Conservation (phyloP, 2,113 vertebrate species). For the Pelusios castaneus region DNA sequence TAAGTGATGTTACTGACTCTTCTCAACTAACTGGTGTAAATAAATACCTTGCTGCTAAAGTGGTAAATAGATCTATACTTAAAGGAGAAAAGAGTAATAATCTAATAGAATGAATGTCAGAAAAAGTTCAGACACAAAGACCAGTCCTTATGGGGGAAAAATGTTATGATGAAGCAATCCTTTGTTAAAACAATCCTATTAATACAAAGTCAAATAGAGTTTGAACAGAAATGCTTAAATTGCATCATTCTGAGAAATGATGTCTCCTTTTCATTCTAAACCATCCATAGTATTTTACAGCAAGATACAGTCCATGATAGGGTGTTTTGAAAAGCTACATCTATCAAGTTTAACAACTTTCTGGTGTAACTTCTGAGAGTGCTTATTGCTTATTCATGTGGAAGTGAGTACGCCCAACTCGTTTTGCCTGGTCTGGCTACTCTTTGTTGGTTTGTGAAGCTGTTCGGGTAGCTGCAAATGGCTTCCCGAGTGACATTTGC, state of each 20-base stretch:
- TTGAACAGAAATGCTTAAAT: conserved; percentile 49
- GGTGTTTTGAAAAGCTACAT: conserved; percentile 77
- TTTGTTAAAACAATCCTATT: conserved; percentile 26
- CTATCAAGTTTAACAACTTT: conserved; percentile 91
- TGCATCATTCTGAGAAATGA: background rate
- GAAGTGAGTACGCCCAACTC: conserved; percentile 90
- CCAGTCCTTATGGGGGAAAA: background rate
- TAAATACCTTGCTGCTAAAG: background rate
- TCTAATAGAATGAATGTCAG: background rate
- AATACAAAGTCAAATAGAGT: conserved; percentile 10
- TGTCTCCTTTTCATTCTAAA: conserved; percentile 46
- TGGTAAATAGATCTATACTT: background rate
- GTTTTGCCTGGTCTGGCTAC: conserved; percentile 87
- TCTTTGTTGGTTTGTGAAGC: conserved; percentile 88
- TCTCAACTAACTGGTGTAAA: background rate
- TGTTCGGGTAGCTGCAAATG: conserved; percentile 95
- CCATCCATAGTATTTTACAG: conserved; percentile 49
- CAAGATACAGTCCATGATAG: conserved; percentile 28
- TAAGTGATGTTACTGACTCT: background rate
- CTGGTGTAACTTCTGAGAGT: conserved; percentile 88
- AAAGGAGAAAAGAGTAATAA: background rate
- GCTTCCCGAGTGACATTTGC: conserved; percentile 99
- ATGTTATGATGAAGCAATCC: background rate
- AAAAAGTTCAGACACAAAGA: background rate
- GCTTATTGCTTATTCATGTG: conserved; percentile 97